A percentile compares a stretch with the other conserved stretches of the same genome.
Conservation (phyloP, 2,888 invertebrate genomes). For the Crioceris asparagi region DNA sequence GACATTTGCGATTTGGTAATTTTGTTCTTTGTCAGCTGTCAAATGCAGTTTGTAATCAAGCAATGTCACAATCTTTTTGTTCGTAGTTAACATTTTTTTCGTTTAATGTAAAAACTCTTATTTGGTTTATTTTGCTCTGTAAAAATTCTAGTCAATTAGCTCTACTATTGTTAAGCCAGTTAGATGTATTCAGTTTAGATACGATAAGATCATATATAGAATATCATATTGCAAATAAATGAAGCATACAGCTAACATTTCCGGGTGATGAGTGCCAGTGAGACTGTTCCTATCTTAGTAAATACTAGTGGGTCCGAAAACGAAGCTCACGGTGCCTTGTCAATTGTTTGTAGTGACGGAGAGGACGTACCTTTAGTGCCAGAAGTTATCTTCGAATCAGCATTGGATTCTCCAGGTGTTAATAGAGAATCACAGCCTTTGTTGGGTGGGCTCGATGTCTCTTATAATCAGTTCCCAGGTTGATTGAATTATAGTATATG, state of each 20-base stretch:
- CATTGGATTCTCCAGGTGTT: slow-evolving; percentile 72
- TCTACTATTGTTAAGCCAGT: neutral
- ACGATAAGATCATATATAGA: neutral
- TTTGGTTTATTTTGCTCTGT: slow-evolving; percentile 8
- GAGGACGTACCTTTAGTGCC: slow-evolving; percentile 71
- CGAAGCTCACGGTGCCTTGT: slow-evolving; percentile 26
- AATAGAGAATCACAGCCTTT: slow-evolving; percentile 92
- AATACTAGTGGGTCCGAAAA: slow-evolving; percentile 30
- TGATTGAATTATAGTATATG: neutral
- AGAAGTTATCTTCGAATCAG: slow-evolving; percentile 72
- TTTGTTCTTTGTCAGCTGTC: neutral
- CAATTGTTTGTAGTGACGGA: slow-evolving; percentile 30
- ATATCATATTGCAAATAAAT: neutral
- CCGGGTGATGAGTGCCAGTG: slow-evolving; percentile 37
- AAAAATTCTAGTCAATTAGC: slow-evolving; percentile 25
- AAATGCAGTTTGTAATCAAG: slow-evolving; percentile 14
- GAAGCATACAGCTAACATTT: neutral
- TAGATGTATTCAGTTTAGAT: too few relatives aligned
- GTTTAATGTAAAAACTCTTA: slow-evolving; percentile 11
- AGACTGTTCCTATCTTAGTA: slow-evolving; percentile 35
- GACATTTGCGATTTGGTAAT: too few relatives aligned
- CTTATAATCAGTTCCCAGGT: slow-evolving; percentile 85
- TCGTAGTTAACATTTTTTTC: slow-evolving; percentile 13
- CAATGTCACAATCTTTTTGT: slow-evolving; percentile 19
- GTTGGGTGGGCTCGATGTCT: slow-evolving; percentile 69